phyloP scores from a whole-genome alignment of 1,140 invertebrate genomes.

The Hestina assimilis region DNA sequence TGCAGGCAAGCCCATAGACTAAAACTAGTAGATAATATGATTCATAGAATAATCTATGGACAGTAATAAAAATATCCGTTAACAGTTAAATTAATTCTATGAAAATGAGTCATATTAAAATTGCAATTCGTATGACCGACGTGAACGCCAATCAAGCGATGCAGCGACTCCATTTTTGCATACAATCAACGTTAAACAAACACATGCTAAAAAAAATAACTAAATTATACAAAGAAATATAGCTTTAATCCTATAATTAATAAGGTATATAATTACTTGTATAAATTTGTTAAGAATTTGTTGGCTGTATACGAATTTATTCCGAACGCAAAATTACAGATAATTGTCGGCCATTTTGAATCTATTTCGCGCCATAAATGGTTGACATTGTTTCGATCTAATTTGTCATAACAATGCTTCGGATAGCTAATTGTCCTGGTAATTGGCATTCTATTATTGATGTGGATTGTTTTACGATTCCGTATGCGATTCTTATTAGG shows the following conservation, averaged over 20 bases:
- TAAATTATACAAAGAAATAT: not conserved
- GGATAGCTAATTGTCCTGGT: constrained; percentile 47
- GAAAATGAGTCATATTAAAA: constrained; percentile 25
- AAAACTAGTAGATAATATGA: constrained; percentile 4
- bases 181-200: constrained; percentile 23
- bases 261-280: not conserved
- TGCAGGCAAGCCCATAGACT: constrained; percentile 1
- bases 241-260: not conserved
- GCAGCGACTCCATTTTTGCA: constrained; percentile 30
- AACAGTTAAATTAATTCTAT: constrained; percentile 30
- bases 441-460: constrained; percentile 32
- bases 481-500: not conserved
- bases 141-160: constrained; percentile 25
- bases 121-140: constrained; percentile 18
- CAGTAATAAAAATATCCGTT: constrained; percentile 24
- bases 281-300: not conserved
- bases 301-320: constrained; percentile 35
- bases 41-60: too few relatives aligned
- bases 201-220: not conserved
- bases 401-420: constrained; percentile 45
- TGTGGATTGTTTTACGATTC: constrained; percentile 1
- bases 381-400: constrained; percentile 37
- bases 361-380: constrained; percentile 37
- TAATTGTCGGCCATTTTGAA: constrained; percentile 56
- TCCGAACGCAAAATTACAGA: constrained; percentile 24